Evolutionary conservation across 2,113 vertebrate genomes (phyloP).

Genomic region (Furnarius figulus): DNA sequence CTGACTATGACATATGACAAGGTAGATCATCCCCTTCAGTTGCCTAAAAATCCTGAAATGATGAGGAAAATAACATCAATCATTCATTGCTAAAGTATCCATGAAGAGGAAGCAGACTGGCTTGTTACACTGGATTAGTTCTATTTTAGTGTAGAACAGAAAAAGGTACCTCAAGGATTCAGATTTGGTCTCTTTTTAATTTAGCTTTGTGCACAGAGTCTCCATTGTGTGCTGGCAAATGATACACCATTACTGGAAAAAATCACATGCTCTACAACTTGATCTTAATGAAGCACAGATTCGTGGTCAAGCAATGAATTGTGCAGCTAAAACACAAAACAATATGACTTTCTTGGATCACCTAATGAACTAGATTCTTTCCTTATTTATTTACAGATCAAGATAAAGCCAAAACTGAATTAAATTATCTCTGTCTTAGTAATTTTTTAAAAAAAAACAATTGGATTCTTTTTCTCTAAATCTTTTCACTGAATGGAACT

Average conservation of each 20-base stretch:
- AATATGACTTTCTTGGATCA: background rate
- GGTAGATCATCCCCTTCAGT: constrained; percentile 16
- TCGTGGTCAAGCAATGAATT: background rate
- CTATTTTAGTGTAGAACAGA: background rate
- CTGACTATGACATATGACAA: constrained; percentile 27
- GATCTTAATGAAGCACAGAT: constrained; percentile 18
- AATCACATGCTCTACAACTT: background rate
- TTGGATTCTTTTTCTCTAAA: background rate
- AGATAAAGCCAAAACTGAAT: background rate
- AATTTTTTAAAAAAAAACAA: background rate
- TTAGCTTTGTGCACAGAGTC: background rate
- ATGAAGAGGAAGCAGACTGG: constrained; percentile 37
- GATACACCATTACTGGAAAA: background rate
- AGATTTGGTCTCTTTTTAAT: background rate
- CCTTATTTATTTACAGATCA: background rate
- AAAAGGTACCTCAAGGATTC: background rate
- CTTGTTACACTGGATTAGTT: constrained; percentile 48
- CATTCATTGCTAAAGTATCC: constrained; percentile 41
- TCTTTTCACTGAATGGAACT: background rate
- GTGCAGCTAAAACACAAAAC: background rate
- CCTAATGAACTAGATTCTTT: background rate
- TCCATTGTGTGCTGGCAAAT: background rate
- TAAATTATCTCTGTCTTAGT: background rate
- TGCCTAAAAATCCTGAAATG: constrained; percentile 20
- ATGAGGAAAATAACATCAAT: constrained; percentile 31